These are phyloP conservation scores for Actenoides hombroni DNA, from an alignment of 2,113 vertebrate genomes.

Conservation along the genomic window DNA sequence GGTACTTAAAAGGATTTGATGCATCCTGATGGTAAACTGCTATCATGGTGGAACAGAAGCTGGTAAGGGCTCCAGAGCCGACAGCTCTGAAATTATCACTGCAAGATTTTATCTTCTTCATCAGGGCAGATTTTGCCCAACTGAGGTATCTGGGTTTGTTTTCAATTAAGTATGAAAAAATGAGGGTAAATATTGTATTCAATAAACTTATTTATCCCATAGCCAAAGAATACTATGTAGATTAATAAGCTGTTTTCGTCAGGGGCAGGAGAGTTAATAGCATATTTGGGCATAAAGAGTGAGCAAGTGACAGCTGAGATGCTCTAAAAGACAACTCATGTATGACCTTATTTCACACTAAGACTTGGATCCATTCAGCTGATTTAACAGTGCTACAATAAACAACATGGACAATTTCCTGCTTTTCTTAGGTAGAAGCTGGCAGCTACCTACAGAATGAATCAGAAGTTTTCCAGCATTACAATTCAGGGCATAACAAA, in stretches of 20 bases:
- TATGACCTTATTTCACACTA: neutral
- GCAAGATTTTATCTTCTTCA: neutral
- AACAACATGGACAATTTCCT: slow-evolving; percentile 6
- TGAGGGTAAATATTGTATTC: neutral
- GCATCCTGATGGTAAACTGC: neutral
- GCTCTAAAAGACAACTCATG: neutral
- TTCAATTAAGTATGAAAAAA: neutral
- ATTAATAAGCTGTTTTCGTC: neutral
- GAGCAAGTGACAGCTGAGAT: neutral
- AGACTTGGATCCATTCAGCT: neutral
- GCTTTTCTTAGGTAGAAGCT: slow-evolving; percentile 33
- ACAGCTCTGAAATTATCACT: neutral
- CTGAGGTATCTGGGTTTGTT: neutral
- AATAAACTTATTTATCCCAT: neutral
- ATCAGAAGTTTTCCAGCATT: neutral
- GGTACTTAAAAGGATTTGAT: neutral
- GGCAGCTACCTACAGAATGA: neutral
- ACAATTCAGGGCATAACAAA: neutral
- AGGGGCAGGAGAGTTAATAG: neutral
- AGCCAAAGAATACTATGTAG: neutral
- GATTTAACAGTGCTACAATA: neutral
- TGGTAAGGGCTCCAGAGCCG: neutral
- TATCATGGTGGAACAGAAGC: neutral
- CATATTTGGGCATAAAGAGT: neutral
- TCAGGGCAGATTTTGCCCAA: neutral